phyloP scores from a whole-genome alignment of 37 sponge, comb jelly and placozoan species.

The Spongilla lacustris region DNA sequence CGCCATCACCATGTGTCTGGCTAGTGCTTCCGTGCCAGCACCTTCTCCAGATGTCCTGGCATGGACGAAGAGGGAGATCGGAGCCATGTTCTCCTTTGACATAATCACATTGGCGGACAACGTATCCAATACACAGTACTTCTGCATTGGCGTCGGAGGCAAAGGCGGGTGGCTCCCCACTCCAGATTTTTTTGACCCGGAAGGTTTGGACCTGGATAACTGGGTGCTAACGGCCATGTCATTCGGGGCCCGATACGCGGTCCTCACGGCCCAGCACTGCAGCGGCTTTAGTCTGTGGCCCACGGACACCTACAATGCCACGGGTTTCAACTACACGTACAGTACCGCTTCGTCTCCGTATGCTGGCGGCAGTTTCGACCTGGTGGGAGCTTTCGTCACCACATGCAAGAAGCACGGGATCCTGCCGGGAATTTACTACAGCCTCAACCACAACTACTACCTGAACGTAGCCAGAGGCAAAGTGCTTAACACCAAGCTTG shows the following conservation, averaged over 20 bases:
- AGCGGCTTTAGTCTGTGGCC: slow-evolving; percentile 79
- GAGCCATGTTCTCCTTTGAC: slow-evolving; percentile 58
- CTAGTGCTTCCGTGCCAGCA: neutral
- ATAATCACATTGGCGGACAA: slow-evolving; percentile 34
- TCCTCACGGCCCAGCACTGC: slow-evolving; percentile 68
- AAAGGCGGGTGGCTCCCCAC: slow-evolving; percentile 22
- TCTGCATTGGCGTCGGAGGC: slow-evolving; percentile 58
- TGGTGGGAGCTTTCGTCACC: slow-evolving; percentile 46
- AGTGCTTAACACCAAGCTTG: slow-evolving; percentile 25
- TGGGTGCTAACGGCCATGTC: slow-evolving; percentile 36
- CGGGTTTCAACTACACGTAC: slow-evolving; percentile 56
- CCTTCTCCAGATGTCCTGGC: slow-evolving; percentile 46
- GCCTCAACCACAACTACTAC: slow-evolving; percentile 64
- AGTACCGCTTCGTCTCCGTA: slow-evolving; percentile 33
- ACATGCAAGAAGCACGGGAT: slow-evolving; percentile 30
- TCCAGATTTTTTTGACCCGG: slow-evolving; percentile 41
- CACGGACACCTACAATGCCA: slow-evolving; percentile 33
- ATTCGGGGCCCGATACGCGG: slow-evolving; percentile 57
- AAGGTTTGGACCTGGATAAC: slow-evolving; percentile 19
- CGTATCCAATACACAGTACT: slow-evolving; percentile 40
- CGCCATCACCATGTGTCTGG: neutral
- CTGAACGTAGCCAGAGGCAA: slow-evolving; percentile 36
- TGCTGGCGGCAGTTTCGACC: slow-evolving; percentile 29
- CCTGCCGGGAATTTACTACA: slow-evolving; percentile 74
- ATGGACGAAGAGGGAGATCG: slow-evolving; percentile 56